Evolutionary conservation across 2,888 invertebrate species (phyloP), one percentile per base, ranked within the genome.

Genomic region (Pseudoips prasinana): DNA sequence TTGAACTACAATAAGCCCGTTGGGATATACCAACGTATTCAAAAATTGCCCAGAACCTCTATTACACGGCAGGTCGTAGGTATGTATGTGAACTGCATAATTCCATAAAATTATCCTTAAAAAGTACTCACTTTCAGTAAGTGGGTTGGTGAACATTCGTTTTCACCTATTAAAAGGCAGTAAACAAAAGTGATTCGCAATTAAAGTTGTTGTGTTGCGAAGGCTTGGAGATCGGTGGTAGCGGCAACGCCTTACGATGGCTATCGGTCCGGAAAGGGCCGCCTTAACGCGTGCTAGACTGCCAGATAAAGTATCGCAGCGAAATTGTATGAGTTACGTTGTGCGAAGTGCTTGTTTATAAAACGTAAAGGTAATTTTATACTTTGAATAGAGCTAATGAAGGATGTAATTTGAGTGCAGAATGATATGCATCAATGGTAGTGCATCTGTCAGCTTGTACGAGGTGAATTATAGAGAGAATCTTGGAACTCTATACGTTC

Each of bases 181-280:
- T 73, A 70, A 73, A 73, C 73, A 73, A 77, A 73, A 66, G 64
- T 64, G 67, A 68, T 71, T 64, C 58, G 71, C 72, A 79, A 78
- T 81, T 78, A 79, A 72, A 70, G 61, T 61, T 57, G 63, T 69
- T 70, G 65, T 75, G 78, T 78, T 76, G 70, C 69, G 68, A 67
- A 76, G 75, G 78, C 63, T 64, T 53, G 64, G 57, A 65, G 69
- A 76, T 71, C 69, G 58, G 46, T 71, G 68, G 78, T 76, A 75
- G 75, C 72, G 64, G 71, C 52, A 55, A 66, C 81, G 79, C 76
- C 75, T 77, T 43, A 49, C 53, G 84, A 85, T 85, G 62, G 58
- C 69, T 82, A 86, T 86, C 84, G 46, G 50, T 38, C 39, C 52
- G 61, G 63, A 58, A 64, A 64, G 61, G 66, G 64, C 72, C 69